Evolutionary conservation across 2,113 vertebrate genomes (phyloP).

Genomic region (Hiodon tergisus): DNA sequence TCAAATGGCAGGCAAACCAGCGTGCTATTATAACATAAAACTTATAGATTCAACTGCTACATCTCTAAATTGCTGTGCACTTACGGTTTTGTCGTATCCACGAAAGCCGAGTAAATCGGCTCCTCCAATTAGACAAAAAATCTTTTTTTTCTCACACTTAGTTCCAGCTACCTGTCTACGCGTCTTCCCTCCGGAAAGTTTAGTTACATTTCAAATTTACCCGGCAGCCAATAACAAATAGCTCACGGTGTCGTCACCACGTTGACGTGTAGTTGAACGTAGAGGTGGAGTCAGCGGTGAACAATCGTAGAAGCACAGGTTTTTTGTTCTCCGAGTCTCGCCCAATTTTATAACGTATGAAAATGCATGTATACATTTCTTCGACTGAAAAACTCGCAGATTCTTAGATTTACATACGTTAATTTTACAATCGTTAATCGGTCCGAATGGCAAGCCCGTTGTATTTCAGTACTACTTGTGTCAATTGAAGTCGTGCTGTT

Average conservation of each 20-base stretch:
- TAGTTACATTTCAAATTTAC: slow-evolving; percentile 64
- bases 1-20: background rate
- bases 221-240: slow-evolving; percentile 54
- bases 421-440: too few species aligned
- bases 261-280: background rate
- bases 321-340: background rate
- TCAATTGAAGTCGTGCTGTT: too few species aligned
- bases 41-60: background rate
- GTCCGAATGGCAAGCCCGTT: too few species aligned
- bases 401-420: too few species aligned
- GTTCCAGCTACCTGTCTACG: background rate
- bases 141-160: background rate
- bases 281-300: background rate
- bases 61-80: background rate
- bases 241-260: background rate
- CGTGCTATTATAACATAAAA: background rate
- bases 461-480: too few species aligned
- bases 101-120: background rate
- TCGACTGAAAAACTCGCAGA: background rate
- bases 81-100: background rate
- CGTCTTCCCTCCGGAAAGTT: slow-evolving; percentile 19
- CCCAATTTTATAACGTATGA: background rate
- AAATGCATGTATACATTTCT: background rate
- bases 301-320: too few species aligned
- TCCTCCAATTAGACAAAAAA: background rate